phyloP scores from a whole-genome alignment of 2,113 vertebrate genomes.

The Marcusenius ussheri region DNA sequence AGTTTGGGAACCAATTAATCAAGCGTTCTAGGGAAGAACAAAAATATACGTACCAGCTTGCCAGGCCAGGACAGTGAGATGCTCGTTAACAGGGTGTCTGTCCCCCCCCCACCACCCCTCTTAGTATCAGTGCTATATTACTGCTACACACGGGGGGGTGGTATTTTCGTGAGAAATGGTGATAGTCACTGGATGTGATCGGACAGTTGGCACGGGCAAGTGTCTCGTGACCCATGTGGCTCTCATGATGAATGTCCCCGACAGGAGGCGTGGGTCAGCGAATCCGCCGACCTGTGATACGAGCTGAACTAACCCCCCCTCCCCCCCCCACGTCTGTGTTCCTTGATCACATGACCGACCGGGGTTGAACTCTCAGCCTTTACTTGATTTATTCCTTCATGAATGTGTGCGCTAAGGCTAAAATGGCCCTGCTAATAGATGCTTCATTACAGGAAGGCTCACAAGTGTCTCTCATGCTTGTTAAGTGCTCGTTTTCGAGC shows the following conservation, averaged over 20 bases:
- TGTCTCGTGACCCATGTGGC: background rate
- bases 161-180: background rate
- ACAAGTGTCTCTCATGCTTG: background rate
- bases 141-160: background rate
- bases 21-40: background rate
- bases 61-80: background rate
- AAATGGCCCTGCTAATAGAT: background rate
- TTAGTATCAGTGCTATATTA: background rate
- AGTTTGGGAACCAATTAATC: background rate
- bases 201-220: background rate
- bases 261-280: no score
- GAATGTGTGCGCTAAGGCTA: background rate
- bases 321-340: background rate
- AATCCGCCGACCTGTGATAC: background rate
- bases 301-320: background rate
- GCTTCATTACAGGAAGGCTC: background rate
- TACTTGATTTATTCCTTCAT: background rate
- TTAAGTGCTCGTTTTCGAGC: background rate
- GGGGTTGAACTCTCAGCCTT: background rate
- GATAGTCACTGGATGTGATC: background rate
- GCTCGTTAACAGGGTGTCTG: background rate
- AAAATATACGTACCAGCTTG: background rate
- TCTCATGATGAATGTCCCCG: background rate
- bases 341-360: background rate
- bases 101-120: background rate